A percentile compares a stretch with the other conserved stretches of the same genome.
Conservation (phyloP, 2,888 invertebrate genomes). For the Thera obeliscata region DNA sequence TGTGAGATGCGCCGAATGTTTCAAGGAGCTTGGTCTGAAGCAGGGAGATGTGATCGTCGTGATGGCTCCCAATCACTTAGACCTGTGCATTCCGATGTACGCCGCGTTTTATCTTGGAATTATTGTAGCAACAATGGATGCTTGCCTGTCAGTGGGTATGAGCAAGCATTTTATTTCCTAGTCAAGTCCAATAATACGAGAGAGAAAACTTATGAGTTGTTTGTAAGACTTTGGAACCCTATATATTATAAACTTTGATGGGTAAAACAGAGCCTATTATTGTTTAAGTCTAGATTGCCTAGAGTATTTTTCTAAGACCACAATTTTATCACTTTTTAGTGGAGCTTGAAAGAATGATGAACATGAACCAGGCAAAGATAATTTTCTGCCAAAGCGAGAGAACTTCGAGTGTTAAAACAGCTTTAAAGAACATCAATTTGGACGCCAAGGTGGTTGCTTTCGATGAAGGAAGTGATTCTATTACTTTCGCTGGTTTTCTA, state of each 20-base stretch:
- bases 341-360: slow-evolving; percentile 52
- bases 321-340: slow-evolving; percentile 38
- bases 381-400: slow-evolving; percentile 61
- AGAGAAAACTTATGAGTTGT: too few species aligned
- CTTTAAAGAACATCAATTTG: slow-evolving; percentile 40
- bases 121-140: slow-evolving; percentile 49
- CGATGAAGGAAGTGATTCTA: slow-evolving; percentile 46
- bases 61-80: slow-evolving; percentile 67
- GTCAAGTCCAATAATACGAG: too few species aligned
- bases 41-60: slow-evolving; percentile 23
- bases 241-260: too few species aligned
- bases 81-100: slow-evolving; percentile 67
- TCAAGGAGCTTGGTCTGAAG: slow-evolving; percentile 59
- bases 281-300: too few species aligned
- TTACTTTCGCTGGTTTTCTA: slow-evolving; percentile 52
- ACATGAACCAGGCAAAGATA: slow-evolving; percentile 50
- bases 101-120: slow-evolving; percentile 68
- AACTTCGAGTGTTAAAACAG: slow-evolving; percentile 46
- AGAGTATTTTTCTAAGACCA: too few species aligned
- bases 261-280: too few species aligned
- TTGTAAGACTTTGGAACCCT: too few species aligned
- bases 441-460: slow-evolving; percentile 20
- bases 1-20: slow-evolving; percentile 60
- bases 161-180: not conserved
- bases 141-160: slow-evolving; percentile 47